Conservation (phyloP, 2,888 invertebrate genomes). For the Pandemis heparana region DNA sequence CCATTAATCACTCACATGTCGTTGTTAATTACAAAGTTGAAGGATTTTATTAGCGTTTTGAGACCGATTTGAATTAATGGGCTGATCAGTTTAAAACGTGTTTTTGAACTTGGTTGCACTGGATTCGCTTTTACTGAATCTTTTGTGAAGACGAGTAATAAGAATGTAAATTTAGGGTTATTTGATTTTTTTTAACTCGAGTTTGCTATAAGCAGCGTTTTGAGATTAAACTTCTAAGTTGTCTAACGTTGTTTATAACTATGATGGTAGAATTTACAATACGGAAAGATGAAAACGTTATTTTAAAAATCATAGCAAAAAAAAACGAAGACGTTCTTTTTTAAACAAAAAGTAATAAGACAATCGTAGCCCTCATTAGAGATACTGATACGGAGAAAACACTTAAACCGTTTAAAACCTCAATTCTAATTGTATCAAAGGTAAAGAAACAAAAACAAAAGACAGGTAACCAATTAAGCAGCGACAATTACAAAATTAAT, state of each 20-base stretch:
- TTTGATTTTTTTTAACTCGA: no score
- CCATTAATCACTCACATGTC: slow-evolving; percentile 30
- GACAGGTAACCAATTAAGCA: slow-evolving; percentile 76
- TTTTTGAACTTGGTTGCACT: not conserved
- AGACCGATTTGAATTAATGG: slow-evolving; percentile 18
- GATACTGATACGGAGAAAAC: not conserved
- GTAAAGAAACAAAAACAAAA: slow-evolving; percentile 64
- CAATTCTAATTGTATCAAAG: slow-evolving; percentile 51
- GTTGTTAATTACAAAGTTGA: slow-evolving; percentile 25
- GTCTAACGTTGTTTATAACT: no score
- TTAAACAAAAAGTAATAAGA: not conserved
- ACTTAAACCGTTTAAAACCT: slow-evolving; percentile 11
- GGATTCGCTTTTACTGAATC: no score
- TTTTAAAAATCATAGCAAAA: no score
- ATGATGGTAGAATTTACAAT: no score
- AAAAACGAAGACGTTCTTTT: no score
- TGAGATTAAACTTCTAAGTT: no score
- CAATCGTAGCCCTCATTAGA: not conserved
- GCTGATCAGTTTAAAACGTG: not conserved
- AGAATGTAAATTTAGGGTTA: no score
- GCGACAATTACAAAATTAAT: slow-evolving; percentile 78
- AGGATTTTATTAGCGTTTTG: slow-evolving; percentile 15
- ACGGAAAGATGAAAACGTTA: no score
- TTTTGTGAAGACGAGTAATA: no score
- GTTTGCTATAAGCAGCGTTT: no score